phyloP scores from a whole-genome alignment of 2,797 vertebrate species.

The Ctenochaetus hawaiiensis region DNA sequence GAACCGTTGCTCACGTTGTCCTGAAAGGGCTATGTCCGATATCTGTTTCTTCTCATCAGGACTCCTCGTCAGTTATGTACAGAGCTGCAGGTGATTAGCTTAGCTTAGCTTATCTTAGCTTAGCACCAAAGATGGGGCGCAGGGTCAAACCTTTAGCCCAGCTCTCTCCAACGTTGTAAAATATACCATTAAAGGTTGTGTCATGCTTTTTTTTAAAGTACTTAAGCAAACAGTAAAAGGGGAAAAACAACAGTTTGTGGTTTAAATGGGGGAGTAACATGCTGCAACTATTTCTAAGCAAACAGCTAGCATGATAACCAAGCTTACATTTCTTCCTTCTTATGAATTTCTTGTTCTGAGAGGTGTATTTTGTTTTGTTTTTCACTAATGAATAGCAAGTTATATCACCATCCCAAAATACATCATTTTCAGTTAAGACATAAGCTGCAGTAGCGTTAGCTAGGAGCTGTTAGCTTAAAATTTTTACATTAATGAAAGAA shows the following conservation, averaged over 20 bases:
- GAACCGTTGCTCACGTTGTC: conserved; percentile 2
- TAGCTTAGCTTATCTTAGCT: conserved; percentile 7
- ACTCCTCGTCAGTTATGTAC: not conserved
- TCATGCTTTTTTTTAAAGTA: not conserved
- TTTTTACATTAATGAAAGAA: not conserved
- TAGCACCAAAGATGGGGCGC: not conserved
- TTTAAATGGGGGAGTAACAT: too few relatives aligned
- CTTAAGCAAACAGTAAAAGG: not conserved
- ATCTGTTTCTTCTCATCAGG: conserved; percentile 16
- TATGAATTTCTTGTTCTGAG: too few relatives aligned
- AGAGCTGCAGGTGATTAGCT: not conserved
- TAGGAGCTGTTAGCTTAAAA: not conserved
- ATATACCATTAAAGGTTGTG: not conserved
- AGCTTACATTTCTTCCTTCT: too few relatives aligned
- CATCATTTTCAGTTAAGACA: too few relatives aligned
- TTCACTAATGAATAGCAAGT: too few relatives aligned
- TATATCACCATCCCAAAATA: too few relatives aligned
- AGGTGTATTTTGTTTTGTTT: too few relatives aligned
- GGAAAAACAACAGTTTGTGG: not conserved
- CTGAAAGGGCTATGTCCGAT: conserved; percentile 35
- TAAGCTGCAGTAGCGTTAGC: not conserved
- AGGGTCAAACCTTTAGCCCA: not conserved
- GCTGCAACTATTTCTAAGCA: not conserved
- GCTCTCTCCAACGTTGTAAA: too few relatives aligned
- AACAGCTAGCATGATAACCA: not conserved